Conservation (phyloP, 2,888 invertebrate genomes). For the Tubulanus polymorphus region DNA sequence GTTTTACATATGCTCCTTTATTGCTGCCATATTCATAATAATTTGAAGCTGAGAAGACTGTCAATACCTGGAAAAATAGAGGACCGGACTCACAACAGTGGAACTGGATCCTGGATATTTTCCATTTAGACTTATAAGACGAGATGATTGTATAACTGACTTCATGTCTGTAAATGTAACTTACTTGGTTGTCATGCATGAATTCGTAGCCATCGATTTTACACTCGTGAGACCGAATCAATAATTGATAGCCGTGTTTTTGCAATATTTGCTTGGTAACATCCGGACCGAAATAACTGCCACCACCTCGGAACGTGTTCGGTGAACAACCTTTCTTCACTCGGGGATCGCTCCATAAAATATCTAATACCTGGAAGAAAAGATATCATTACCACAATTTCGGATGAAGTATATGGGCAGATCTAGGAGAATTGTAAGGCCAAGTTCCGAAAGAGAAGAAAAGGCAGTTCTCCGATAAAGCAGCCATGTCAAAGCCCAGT, state of each 20-base stretch:
- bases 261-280: conserved; percentile 74
- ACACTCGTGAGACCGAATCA: conserved; percentile 89
- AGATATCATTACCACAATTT: neutral
- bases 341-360: conserved; percentile 89
- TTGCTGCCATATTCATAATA: conserved; percentile 92
- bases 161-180: too few relatives aligned
- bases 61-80: conserved; percentile 68
- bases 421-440: too few relatives aligned
- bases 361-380: conserved; percentile 73
- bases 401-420: neutral
- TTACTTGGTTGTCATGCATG: conserved; percentile 75
- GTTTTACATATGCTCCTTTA: conserved; percentile 85
- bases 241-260: conserved; percentile 70
- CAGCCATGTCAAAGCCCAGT: too few relatives aligned
- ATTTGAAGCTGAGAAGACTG: conserved; percentile 95
- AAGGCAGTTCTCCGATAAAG: too few relatives aligned
- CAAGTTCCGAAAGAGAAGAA: too few relatives aligned
- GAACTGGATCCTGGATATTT: too few relatives aligned
- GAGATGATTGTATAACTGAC: too few relatives aligned
- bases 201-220: conserved; percentile 89
- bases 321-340: conserved; percentile 39
- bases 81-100: neutral
- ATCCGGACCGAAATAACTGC: conserved; percentile 89
- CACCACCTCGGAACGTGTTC: conserved; percentile 76
- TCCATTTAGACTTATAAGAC: too few relatives aligned